These are phyloP conservation scores for Pocillopora meandrina DNA, from an alignment of 92 coral and sea anemone species.

Conservation along the genomic window DNA sequence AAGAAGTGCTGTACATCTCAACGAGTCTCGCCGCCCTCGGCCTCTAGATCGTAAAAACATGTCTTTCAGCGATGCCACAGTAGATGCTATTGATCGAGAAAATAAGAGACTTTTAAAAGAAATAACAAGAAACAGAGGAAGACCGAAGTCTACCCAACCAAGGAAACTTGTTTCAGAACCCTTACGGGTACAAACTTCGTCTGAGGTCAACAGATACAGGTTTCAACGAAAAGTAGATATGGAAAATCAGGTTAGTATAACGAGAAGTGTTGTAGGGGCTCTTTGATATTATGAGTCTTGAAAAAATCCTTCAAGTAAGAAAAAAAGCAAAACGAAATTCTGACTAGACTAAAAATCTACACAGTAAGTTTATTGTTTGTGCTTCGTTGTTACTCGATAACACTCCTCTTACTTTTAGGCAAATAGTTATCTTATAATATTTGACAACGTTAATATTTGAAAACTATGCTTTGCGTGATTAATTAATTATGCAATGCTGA, in stretches of 20 bases:
- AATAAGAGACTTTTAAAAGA: constrained; percentile 87
- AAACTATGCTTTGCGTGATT: neutral
- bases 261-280: neutral
- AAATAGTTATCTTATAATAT: too few species aligned
- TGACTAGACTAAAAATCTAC: neutral
- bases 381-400: neutral
- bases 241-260: constrained; percentile 84
- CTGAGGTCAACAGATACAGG: constrained; percentile 91
- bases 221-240: constrained; percentile 87
- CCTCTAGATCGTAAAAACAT: constrained; percentile 85
- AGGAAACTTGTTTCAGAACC: constrained; percentile 73
- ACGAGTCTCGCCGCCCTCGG: constrained; percentile 48
- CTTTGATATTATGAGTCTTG: too few species aligned
- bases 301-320: too few species aligned
- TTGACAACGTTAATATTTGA: too few species aligned
- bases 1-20: constrained; percentile 61
- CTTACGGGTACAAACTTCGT: constrained; percentile 81
- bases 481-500: constrained; percentile 20
- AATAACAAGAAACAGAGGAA: constrained; percentile 65
- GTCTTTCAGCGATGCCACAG: constrained; percentile 88
- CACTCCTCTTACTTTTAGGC: neutral
- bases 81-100: constrained; percentile 90
- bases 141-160: constrained; percentile 71
- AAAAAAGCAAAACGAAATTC: too few species aligned
- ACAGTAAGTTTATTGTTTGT: neutral